phyloP scores from a whole-genome alignment of 2,113 vertebrate genomes.

The Orcinus orca region DNA sequence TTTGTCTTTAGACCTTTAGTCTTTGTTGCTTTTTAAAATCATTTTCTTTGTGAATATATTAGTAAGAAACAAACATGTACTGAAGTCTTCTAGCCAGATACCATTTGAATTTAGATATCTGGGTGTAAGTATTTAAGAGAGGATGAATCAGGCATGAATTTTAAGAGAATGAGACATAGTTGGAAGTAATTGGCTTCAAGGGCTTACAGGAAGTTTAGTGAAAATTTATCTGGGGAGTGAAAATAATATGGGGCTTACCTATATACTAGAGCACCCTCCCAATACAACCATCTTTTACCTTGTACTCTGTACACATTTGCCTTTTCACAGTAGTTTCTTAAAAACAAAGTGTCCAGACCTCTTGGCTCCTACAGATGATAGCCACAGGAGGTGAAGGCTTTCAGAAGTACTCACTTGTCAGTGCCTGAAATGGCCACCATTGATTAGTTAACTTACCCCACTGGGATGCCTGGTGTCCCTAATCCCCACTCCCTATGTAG shows the following conservation, averaged over 20 bases:
- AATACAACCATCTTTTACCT: background rate
- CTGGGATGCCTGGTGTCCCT: background rate
- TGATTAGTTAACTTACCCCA: background rate
- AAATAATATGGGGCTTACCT: background rate
- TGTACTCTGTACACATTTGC: background rate
- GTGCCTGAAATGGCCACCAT: background rate
- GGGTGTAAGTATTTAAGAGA: background rate
- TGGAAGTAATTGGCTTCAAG: background rate
- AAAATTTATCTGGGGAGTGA: background rate
- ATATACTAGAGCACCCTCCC: background rate
- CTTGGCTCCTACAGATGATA: background rate
- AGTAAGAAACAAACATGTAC: background rate
- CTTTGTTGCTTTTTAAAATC: background rate
- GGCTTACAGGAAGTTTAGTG: background rate
- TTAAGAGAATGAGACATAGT: background rate
- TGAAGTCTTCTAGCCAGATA: background rate
- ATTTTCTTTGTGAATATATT: background rate
- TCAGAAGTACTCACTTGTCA: background rate
- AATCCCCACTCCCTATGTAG: accelerated
- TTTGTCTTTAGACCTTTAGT: background rate
- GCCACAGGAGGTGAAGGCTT: background rate
- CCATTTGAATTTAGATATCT: constrained; percentile 10
- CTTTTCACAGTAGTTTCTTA: background rate
- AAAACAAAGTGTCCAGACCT: background rate
- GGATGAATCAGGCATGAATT: background rate